Percentiles rank a stretch among this genome's conserved stretches.
Conservation (phyloP, 2,888 invertebrate species). For the Agonum fuliginosum region DNA sequence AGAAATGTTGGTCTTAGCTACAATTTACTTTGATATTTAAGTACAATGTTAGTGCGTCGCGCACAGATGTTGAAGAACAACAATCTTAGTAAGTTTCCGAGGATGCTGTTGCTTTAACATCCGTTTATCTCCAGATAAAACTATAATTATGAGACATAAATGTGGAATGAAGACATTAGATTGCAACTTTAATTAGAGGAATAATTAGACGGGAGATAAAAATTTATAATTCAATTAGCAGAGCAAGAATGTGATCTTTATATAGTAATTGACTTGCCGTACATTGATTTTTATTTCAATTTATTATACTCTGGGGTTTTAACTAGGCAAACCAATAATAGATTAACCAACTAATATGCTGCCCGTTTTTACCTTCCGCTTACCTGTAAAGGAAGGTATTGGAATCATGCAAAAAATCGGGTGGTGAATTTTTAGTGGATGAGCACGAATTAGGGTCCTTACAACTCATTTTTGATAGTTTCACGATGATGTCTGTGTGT, state of each 20-base stretch:
- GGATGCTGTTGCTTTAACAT: conserved; percentile 21
- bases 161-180: conserved; percentile 41
- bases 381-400: too few species aligned
- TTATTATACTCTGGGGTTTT: neutral
- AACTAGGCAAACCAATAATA: too few species aligned
- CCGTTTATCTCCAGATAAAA: conserved; percentile 29
- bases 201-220: conserved; percentile 29
- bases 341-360: too few species aligned
- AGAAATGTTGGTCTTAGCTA: neutral
- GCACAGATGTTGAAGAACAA: neutral
- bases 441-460: too few species aligned
- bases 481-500: too few species aligned
- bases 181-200: conserved; percentile 1
- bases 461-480: too few species aligned
- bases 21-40: conserved; percentile 46
- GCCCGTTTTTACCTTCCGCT: too few species aligned
- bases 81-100: neutral
- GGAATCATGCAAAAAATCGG: too few species aligned
- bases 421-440: too few species aligned
- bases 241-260: neutral
- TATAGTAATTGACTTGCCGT: conserved; percentile 2
- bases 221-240: conserved; percentile 19
- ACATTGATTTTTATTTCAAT: neutral
- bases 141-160: conserved; percentile 44
- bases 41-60: too few species aligned